These are phyloP conservation scores for Argyra leucocephala DNA, from an alignment of 2,888 invertebrate genomes.

Conservation along the genomic window DNA sequence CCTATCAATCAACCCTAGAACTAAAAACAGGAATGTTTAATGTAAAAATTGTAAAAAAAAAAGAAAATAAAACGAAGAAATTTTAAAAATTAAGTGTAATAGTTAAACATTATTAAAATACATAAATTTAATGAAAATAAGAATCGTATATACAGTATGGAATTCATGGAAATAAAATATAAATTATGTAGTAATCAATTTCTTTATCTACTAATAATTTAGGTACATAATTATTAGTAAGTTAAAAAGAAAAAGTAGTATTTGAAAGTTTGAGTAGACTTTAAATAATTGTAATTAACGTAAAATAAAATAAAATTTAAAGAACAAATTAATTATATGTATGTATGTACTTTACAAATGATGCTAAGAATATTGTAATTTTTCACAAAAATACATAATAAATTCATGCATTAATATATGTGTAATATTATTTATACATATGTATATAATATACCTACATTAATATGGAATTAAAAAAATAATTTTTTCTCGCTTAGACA, in stretches of 20 bases:
- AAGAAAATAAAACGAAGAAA: not conserved
- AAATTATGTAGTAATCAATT: not conserved
- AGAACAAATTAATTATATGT: not conserved
- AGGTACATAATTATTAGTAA: too few species aligned
- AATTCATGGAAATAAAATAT: not conserved
- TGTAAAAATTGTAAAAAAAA: not conserved
- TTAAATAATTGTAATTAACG: not conserved
- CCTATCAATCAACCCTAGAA: not conserved
- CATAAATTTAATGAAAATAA: not conserved
- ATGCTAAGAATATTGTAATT: conserved; percentile 4
- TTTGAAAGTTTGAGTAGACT: conserved; percentile 1
- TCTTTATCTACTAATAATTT: not conserved
- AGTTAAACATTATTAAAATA: too few species aligned
- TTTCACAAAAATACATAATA: not conserved
- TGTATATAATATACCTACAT: too few species aligned
- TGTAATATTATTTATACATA: not conserved
- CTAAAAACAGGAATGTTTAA: not conserved
- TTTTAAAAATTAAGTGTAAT: not conserved
- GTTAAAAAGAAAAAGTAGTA: not conserved
- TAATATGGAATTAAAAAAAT: too few species aligned
- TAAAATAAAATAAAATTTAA: not conserved
- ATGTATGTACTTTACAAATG: not conserved
- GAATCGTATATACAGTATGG: not conserved
- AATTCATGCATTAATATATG: not conserved
- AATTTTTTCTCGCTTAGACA: not conserved